Percentiles rank a stretch among this genome's conserved stretches.
These are phyloP conservation scores for Lapara coniferarum DNA, from an alignment of 2,888 invertebrate genomes.

Conservation along the genomic window DNA sequence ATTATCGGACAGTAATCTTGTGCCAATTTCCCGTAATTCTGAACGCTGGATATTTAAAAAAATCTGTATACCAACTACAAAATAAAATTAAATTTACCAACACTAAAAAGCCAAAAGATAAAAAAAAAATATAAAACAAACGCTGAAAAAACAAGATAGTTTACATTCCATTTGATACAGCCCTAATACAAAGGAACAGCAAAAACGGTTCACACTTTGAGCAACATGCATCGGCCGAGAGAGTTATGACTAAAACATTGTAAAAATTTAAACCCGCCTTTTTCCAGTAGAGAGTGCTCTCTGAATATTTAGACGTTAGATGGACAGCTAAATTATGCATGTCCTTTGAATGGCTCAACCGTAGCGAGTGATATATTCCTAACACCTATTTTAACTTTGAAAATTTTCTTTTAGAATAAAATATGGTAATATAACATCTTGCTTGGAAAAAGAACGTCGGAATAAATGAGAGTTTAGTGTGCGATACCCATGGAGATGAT, in stretches of 20 bases:
- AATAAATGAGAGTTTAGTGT: too few relatives aligned
- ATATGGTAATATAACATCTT: not conserved
- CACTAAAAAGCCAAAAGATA: not conserved
- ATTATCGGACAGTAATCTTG: too few relatives aligned
- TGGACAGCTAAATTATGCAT: slow-evolving; percentile 49
- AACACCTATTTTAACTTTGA: slow-evolving; percentile 26
- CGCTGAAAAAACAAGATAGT: not conserved
- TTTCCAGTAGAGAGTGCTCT: slow-evolving; percentile 42
- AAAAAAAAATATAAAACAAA: not conserved
- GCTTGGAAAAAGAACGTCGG: not conserved
- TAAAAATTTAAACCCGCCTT: slow-evolving; percentile 33
- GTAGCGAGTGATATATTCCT: slow-evolving; percentile 40
- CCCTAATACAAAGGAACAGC: not conserved
- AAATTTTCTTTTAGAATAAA: slow-evolving; percentile 1
- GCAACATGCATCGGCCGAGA: slow-evolving; percentile 3
- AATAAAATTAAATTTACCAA: too few relatives aligned
- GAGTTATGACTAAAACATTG: slow-evolving; percentile 24
- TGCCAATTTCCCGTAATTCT: too few relatives aligned
- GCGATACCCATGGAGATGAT: too few relatives aligned
- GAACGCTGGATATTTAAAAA: too few relatives aligned
- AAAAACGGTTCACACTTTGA: slow-evolving; percentile 2
- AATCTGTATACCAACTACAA: too few relatives aligned
- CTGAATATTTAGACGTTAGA: slow-evolving; percentile 47
- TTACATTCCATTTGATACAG: not conserved
- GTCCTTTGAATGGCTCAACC: slow-evolving; percentile 43